Evolutionary conservation across 1,140 invertebrate genomes (phyloP).

Genomic region (Drosophila equinoxialis): DNA sequence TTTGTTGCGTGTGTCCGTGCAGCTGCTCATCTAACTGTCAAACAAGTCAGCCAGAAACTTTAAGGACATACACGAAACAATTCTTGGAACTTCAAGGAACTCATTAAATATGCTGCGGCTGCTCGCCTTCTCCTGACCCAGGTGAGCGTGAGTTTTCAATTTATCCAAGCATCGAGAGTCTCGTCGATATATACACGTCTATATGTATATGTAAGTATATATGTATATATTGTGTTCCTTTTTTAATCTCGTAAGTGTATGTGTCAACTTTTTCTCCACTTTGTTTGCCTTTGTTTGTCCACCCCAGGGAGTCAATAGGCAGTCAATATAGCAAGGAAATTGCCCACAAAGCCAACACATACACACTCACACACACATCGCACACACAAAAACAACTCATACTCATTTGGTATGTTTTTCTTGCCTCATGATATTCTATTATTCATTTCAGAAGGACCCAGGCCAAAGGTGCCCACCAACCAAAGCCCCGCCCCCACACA

Average conservation of each 20-base stretch:
- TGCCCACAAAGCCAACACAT: constrained; percentile 61
- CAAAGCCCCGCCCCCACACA: neutral
- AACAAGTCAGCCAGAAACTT: constrained; percentile 56
- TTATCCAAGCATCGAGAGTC: constrained; percentile 36
- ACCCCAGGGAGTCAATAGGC: constrained; percentile 63
- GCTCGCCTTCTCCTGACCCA: constrained; percentile 17
- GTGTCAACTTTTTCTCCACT: constrained; percentile 75
- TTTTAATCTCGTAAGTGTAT: constrained; percentile 79
- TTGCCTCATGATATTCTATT: constrained; percentile 72
- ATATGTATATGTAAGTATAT: neutral
- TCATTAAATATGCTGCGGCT: constrained; percentile 53
- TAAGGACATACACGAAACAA: constrained; percentile 23
- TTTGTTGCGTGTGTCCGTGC: constrained; percentile 20
- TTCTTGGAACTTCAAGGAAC: constrained; percentile 5
- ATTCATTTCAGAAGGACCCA: constrained; percentile 68
- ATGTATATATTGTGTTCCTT: constrained; percentile 42
- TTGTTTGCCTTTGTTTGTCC: constrained; percentile 64
- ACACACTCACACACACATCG: constrained; percentile 19
- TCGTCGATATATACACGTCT: constrained; percentile 8
- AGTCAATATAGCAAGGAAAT: constrained; percentile 52
- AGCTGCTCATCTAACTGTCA: constrained; percentile 43
- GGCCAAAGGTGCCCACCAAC: constrained; percentile 52
- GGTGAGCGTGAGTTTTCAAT: constrained; percentile 48
- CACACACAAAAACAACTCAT: constrained; percentile 36
- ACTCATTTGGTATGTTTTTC: constrained; percentile 74